Conservation (phyloP, 2,797 vertebrate genomes). For the Limosa lapponica region DNA sequence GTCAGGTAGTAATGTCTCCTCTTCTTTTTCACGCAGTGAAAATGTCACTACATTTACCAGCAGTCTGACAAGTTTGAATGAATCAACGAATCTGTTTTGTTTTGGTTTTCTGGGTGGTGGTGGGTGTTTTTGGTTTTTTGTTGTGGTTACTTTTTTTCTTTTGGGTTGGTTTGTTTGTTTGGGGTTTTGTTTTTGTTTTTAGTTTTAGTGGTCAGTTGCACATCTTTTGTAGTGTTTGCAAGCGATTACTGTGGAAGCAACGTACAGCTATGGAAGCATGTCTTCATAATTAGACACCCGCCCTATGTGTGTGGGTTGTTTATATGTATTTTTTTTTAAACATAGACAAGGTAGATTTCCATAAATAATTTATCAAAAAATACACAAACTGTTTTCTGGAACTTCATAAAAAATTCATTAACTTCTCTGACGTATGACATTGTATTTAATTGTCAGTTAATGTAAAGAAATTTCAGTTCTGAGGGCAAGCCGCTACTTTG, state of each 20-base stretch:
- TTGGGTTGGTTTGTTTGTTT: neutral
- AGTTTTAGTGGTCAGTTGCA: neutral
- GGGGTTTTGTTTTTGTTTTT: too few species aligned
- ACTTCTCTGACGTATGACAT: neutral
- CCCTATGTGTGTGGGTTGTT: neutral
- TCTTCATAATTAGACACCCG: neutral
- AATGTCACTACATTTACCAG: neutral
- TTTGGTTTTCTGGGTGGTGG: neutral
- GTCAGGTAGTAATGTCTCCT: neutral
- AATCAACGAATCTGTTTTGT: neutral
- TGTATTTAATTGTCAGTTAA: neutral
- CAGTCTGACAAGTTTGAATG: neutral
- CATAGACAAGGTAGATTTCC: neutral
- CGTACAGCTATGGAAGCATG: neutral
- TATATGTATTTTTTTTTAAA: neutral
- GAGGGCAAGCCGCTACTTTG: neutral
- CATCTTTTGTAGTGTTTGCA: neutral
- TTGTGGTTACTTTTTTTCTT: neutral
- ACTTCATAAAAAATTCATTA: neutral
- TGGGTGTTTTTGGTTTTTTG: neutral
- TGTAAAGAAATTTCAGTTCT: neutral
- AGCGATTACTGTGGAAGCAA: neutral
- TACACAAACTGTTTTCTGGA: neutral
- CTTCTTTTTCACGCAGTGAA: neutral
- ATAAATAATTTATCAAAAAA: neutral